Evolutionary conservation across 2,888 invertebrate genomes (phyloP).

Genomic region (Aricia artaxerxes): DNA sequence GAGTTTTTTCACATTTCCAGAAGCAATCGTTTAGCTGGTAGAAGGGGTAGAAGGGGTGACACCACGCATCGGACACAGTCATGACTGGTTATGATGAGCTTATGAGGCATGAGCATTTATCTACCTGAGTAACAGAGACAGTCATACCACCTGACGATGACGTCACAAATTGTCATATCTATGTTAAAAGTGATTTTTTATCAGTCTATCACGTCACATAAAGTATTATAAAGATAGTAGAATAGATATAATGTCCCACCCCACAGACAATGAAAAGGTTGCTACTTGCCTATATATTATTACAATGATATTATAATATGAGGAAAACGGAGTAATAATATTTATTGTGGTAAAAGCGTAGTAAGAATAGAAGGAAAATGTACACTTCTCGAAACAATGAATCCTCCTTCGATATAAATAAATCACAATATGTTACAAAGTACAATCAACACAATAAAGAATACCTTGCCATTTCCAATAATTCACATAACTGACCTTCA

Average conservation of each 20-base stretch:
- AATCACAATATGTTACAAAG: too few relatives aligned
- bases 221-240: background rate
- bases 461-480: too few relatives aligned
- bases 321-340: background rate
- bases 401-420: background rate
- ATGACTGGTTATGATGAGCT: constrained; percentile 2
- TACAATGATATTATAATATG: too few relatives aligned
- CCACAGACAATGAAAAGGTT: background rate
- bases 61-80: too few relatives aligned
- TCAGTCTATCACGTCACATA: background rate
- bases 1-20: too few relatives aligned
- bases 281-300: background rate
- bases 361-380: background rate
- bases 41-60: too few relatives aligned
- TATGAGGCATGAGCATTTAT: background rate
- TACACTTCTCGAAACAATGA: background rate
- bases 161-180: constrained; percentile 16
- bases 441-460: too few relatives aligned
- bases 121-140: background rate
- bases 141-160: background rate
- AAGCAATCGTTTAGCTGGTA: too few relatives aligned
- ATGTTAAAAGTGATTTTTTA: constrained; percentile 9
- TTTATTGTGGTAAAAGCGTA: background rate
- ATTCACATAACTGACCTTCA: too few relatives aligned
- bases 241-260: background rate